Base-by-base conservation (phyloP, 2,113 vertebrate genomes). In the Dicrurus megarhynchus region DNA sequence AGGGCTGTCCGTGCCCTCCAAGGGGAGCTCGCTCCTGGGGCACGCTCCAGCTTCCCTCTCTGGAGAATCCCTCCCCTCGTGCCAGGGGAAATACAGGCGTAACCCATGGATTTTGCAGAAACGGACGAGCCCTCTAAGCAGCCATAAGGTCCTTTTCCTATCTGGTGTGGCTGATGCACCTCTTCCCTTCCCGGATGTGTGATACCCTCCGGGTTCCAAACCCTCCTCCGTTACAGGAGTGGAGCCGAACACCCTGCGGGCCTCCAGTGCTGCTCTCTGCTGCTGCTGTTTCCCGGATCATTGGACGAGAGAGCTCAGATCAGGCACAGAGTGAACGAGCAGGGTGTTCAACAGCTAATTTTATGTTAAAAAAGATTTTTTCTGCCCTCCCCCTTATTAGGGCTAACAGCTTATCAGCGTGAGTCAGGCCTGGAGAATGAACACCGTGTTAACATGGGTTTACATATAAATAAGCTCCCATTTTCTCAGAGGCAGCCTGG, bases 401-500 rank as follows among this genome's bases (percentile, higher is more conserved):
- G 76, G 32, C 37, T 86, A 87, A 83, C 33, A 85, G 70, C 80
- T 96, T 95, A 92, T 96, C 95, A 78, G 90, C 1, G 6, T 56
- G 64, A 88, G 92, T 93, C 90, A 96, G 94, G 80, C 80, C 85
- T 92, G 80, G 42, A 93, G 90, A 76, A 91, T 35, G 81, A 86
- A 23, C 37, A 3, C 42, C 9, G 32, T 18, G 67, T 56, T 91
- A 55, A 55, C 61, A 30, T 30, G 61, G 77, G 88, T 87, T 95
- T 96, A 81, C 89, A 76, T 65, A 57, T 41, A 85, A 94, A 95
- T 81, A 55, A 82, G 37, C 61, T 94, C 78, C 16, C 49, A 8
- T 82, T 95, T 93, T 79, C 89, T 81, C 37, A 26, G 59, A 76
- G 33, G 10, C 83, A 88, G 69, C 28, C n/a, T 27, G 68, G 83